Conservation (phyloP, 2,888 invertebrate genomes). For the Tryphoninae sp. region DNA sequence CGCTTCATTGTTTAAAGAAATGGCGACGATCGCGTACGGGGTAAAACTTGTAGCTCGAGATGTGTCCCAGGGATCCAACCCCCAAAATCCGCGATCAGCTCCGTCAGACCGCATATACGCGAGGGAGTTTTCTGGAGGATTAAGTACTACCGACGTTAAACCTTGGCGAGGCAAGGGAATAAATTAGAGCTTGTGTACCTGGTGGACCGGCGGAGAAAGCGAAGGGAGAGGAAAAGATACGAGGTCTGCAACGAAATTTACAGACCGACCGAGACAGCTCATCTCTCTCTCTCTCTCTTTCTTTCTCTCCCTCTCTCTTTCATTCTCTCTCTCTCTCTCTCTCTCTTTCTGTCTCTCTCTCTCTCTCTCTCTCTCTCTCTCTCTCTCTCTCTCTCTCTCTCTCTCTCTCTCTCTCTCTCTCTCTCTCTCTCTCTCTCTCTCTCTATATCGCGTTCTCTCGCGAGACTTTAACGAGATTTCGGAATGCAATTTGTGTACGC, state of each 20-base stretch:
- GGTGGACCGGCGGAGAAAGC: constrained; percentile 42
- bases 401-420: neutral
- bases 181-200: constrained; percentile 56
- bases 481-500: constrained; percentile 74
- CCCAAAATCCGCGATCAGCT: constrained; percentile 55
- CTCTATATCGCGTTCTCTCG: constrained; percentile 51
- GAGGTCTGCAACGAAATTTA: constrained; percentile 65
- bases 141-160: constrained; percentile 57
- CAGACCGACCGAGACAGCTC: constrained; percentile 48
- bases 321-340: constrained; percentile 36
- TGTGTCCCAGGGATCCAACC: constrained; percentile 37
- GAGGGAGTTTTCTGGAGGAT: constrained; percentile 53
- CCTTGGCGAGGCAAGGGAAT: constrained; percentile 55
- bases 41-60: constrained; percentile 7
- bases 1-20: constrained; percentile 36
- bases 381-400: neutral
- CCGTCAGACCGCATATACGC: constrained; percentile 50
- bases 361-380: constrained; percentile 30
- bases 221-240: constrained; percentile 62
- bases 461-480: constrained; percentile 74
- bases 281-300: constrained; percentile 8
- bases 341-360: neutral
- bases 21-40: constrained; percentile 31
- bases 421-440: neutral
- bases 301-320: neutral